Conservation (phyloP, 2,797 vertebrate species). For the Rhinogobio ventralis region DNA sequence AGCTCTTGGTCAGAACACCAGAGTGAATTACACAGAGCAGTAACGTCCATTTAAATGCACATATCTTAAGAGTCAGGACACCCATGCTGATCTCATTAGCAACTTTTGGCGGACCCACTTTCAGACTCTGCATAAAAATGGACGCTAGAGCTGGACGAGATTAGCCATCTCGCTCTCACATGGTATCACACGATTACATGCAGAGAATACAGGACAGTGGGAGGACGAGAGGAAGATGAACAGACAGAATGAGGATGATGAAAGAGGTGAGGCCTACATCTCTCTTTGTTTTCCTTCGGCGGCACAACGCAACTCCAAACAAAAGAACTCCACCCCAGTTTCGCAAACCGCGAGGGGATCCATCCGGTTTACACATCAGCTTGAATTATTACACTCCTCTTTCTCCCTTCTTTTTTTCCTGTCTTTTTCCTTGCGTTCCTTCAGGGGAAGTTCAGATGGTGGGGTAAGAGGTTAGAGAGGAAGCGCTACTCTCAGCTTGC, state of each 20-base stretch:
- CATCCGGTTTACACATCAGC: conserved; percentile 67
- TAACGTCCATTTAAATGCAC: conserved; percentile 60
- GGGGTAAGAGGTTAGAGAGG: conserved; percentile 74
- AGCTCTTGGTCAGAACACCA: conserved; percentile 15
- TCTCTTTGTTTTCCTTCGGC: conserved; percentile 58
- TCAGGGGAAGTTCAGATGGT: conserved; percentile 75
- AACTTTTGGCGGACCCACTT: conserved; percentile 16
- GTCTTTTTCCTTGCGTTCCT: conserved; percentile 68
- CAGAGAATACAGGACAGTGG: conserved; percentile 50
- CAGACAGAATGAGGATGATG: conserved; percentile 57
- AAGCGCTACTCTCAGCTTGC: conserved; percentile 74
- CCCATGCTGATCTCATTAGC: conserved; percentile 22
- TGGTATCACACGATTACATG: conserved; percentile 53
- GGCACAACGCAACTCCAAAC: conserved; percentile 60
- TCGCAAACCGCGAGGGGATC: conserved; percentile 65
- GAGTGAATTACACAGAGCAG: conserved; percentile 40
- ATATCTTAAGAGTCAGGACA: conserved; percentile 8
- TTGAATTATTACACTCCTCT: conserved; percentile 70
- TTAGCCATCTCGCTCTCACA: conserved; percentile 51
- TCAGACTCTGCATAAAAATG: conserved; percentile 38
- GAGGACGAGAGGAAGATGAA: conserved; percentile 32
- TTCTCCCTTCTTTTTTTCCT: conserved; percentile 63
- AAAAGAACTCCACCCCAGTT: conserved; percentile 63
- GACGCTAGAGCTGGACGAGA: conserved; percentile 40
- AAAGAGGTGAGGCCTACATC: conserved; percentile 57